phyloP scores from a whole-genome alignment of 2,888 invertebrate species.

The Phragmatobia fuliginosa region DNA sequence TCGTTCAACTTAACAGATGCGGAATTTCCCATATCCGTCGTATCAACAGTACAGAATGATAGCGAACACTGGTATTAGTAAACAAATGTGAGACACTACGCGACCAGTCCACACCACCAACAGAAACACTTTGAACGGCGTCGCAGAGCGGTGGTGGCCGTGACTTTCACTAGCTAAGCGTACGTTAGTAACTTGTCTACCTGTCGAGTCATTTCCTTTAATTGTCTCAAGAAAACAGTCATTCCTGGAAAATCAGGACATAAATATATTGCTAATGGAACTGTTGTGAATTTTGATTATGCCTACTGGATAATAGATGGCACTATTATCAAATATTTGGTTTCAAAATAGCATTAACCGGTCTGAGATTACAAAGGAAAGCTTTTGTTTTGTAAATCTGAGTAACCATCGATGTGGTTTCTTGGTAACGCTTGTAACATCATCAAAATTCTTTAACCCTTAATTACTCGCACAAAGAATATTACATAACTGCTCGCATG shows the following conservation, averaged over 20 bases:
- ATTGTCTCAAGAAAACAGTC: slow-evolving; percentile 38
- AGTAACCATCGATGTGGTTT: not conserved
- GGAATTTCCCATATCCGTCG: slow-evolving; percentile 75
- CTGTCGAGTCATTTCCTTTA: slow-evolving; percentile 59
- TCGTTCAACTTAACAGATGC: slow-evolving; percentile 80
- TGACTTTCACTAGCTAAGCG: slow-evolving; percentile 75
- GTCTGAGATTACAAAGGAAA: no score
- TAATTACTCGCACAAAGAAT: no score
- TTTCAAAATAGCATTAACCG: not conserved
- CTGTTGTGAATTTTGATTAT: slow-evolving; percentile 8
- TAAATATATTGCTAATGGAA: not conserved
- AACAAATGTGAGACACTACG: slow-evolving; percentile 47
- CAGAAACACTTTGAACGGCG: slow-evolving; percentile 56
- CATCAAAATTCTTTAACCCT: no score
- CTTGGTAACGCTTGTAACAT: not conserved
- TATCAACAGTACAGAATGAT: slow-evolving; percentile 28
- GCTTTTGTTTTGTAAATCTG: no score
- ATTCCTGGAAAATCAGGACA: slow-evolving; percentile 28
- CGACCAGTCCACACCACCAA: slow-evolving; percentile 65
- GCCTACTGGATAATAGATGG: slow-evolving; percentile 42
- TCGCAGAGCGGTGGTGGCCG: slow-evolving; percentile 61
- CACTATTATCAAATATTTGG: slow-evolving; percentile 17
- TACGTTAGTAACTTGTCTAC: slow-evolving; percentile 34
- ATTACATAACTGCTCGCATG: no score
- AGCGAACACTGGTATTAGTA: slow-evolving; percentile 46